A percentile compares a stretch with the other conserved stretches of the same genome.
Evolutionary conservation across 64 coral and sea anemone genomes (phyloP).

Genomic region (Catalaphyllia jardinei): DNA sequence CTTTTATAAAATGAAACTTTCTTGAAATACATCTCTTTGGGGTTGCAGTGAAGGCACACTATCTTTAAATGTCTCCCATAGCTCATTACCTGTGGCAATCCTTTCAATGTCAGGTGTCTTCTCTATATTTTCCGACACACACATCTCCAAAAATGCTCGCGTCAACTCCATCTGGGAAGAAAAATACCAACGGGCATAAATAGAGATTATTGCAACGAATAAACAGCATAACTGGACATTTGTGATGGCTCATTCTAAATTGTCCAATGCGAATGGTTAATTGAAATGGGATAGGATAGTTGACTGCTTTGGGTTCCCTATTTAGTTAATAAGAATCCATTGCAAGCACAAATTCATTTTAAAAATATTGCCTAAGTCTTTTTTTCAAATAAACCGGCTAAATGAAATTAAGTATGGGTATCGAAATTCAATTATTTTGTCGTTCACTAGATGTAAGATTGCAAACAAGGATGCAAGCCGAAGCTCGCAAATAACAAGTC

Average conservation of each 20-base stretch:
- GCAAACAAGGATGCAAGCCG: not conserved
- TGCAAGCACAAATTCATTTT: not conserved
- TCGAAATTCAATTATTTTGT: not conserved
- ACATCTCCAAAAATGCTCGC: not conserved
- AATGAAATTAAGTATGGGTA: too few relatives aligned
- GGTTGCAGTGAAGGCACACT: too few relatives aligned
- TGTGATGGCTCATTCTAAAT: too few relatives aligned
- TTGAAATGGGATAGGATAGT: not conserved
- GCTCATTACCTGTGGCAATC: not conserved
- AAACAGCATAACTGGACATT: not conserved
- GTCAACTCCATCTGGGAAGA: constrained; percentile 8
- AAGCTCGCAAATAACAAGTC: not conserved
- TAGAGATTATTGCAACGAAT: not conserved
- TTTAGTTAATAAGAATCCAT: not conserved
- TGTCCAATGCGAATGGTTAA: not conserved
- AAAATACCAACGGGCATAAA: not conserved
- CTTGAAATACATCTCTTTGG: too few relatives aligned
- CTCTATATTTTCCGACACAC: constrained; percentile 1
- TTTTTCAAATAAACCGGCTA: too few relatives aligned
- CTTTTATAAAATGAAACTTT: not conserved
- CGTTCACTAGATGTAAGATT: not conserved
- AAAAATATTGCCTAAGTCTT: too few relatives aligned
- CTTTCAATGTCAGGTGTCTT: not conserved
- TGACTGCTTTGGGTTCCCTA: too few relatives aligned
- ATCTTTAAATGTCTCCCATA: not conserved